phyloP scores from a whole-genome alignment of 2,888 invertebrate genomes.

The Limenitis camilla region DNA sequence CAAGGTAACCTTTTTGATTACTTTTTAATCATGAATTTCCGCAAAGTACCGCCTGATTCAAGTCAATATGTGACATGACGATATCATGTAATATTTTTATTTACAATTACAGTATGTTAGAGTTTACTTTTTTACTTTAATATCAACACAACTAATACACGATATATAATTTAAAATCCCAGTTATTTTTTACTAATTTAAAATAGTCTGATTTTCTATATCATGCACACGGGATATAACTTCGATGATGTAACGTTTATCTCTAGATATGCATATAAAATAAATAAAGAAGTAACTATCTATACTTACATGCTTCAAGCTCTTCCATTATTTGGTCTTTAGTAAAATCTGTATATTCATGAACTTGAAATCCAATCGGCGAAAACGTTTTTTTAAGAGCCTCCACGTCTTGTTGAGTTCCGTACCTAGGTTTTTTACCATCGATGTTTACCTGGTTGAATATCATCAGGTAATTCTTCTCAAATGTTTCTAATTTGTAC shows the following conservation, averaged over 20 bases:
- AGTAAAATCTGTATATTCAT: slow-evolving; percentile 38
- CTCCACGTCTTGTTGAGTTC: slow-evolving; percentile 47
- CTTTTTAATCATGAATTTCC: no score
- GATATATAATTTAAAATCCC: neutral
- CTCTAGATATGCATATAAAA: no score
- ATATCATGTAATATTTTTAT: neutral
- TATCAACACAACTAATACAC: no score
- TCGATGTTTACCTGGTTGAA: slow-evolving; percentile 49
- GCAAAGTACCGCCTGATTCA: no score
- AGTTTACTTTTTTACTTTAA: no score
- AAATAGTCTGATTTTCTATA: no score
- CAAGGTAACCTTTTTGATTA: no score
- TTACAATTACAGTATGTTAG: neutral
- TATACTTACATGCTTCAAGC: slow-evolving; percentile 40
- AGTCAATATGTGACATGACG: neutral
- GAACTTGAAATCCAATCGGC: slow-evolving; percentile 45
- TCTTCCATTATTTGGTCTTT: slow-evolving; percentile 40
- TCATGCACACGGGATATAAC: no score
- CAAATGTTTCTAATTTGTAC: slow-evolving; percentile 51
- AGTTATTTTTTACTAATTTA: no score
- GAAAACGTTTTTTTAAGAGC: slow-evolving; percentile 41
- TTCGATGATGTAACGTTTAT: no score
- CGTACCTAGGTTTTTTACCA: slow-evolving; percentile 39
- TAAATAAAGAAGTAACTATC: neutral
- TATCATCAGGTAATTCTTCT: slow-evolving; percentile 50